These are phyloP conservation scores for Hycleus phaleratus DNA, from an alignment of 1,140 invertebrate species.

Conservation along the genomic window DNA sequence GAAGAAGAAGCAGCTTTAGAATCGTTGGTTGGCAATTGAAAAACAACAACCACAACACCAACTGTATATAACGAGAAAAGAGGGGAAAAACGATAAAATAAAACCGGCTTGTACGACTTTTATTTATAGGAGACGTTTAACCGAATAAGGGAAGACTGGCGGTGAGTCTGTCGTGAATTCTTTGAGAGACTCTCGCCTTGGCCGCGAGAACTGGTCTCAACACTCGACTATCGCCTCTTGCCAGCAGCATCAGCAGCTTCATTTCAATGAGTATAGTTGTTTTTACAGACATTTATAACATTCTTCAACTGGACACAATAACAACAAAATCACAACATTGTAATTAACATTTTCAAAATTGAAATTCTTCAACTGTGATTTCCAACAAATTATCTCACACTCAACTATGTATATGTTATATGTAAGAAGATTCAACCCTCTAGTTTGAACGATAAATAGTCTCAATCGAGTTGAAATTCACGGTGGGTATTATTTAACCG, in stretches of 20 bases:
- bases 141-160: slow-evolving; percentile 27
- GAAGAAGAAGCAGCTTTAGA: background rate
- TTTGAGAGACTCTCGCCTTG: slow-evolving; percentile 17
- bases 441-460: too few species aligned
- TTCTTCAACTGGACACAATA: too few species aligned
- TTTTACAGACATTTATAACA: too few species aligned
- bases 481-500: too few species aligned
- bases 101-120: slow-evolving; percentile 20
- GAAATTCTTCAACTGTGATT: too few species aligned
- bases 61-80: background rate
- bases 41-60: background rate
- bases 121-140: slow-evolving; percentile 24
- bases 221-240: slow-evolving; percentile 3
- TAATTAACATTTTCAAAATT: too few species aligned
- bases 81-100: slow-evolving; percentile 8
- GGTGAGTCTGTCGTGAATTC: slow-evolving; percentile 16
- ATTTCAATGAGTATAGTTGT: too few species aligned
- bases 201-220: slow-evolving; percentile 22
- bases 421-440: too few species aligned
- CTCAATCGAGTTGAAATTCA: too few species aligned
- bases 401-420: too few species aligned
- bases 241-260: background rate
- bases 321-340: too few species aligned
- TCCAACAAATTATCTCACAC: too few species aligned
- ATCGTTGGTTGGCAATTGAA: background rate